These are phyloP conservation scores for Halcyon chelicuti DNA, from an alignment of 2,797 vertebrate species.

Conservation along the genomic window DNA sequence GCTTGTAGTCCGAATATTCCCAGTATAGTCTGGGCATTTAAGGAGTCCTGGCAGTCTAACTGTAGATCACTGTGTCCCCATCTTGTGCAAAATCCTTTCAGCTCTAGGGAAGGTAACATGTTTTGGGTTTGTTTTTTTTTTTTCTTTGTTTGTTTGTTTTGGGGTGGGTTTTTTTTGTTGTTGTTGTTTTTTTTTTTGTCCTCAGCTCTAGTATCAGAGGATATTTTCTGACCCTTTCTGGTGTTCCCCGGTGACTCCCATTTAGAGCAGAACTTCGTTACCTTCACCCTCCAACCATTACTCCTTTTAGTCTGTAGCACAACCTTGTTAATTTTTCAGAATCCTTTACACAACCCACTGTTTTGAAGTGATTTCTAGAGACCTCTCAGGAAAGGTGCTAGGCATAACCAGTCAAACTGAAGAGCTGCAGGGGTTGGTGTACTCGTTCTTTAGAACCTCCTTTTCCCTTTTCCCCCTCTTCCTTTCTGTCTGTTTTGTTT, in stretches of 20 bases:
- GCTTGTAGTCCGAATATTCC: not conserved
- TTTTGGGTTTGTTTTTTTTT: not conserved
- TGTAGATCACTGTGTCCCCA: not conserved
- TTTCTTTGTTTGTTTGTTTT: not conserved
- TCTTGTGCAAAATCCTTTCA: not conserved
- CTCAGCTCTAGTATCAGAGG: not conserved
- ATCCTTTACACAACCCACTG: not conserved
- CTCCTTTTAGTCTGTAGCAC: not conserved
- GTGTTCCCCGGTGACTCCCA: not conserved
- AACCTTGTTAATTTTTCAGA: not conserved
- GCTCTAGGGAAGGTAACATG: not conserved
- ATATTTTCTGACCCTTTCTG: not conserved
- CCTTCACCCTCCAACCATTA: not conserved
- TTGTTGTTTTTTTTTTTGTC: accelerated
- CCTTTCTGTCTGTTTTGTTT: not conserved
- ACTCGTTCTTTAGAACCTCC: not conserved
- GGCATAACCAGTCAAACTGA: not conserved
- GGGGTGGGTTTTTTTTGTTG: not conserved
- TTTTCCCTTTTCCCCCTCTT: not conserved
- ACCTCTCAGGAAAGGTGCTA: not conserved
- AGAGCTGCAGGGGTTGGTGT: not conserved
- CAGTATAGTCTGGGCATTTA: not conserved
- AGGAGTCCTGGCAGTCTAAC: not conserved
- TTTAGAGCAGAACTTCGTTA: not conserved
- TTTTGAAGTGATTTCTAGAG: not conserved